Evolutionary conservation across 2,797 vertebrate species (phyloP), one percentile per base, ranked within the genome.

Genomic region (Microctenopoma stevenorrisi): DNA sequence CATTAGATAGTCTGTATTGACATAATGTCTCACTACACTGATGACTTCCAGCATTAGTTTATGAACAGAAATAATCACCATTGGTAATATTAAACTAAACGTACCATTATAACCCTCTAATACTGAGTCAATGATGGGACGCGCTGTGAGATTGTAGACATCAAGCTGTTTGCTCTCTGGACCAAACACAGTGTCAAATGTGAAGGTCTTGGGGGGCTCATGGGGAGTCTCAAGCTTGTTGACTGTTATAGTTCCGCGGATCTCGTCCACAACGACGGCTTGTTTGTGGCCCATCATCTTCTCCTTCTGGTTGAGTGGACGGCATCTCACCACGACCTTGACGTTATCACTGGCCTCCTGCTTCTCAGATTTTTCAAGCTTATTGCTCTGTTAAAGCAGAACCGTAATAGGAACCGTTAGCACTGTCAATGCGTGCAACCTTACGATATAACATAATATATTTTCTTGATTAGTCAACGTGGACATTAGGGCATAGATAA

Each of bases 61-160:
- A 50, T 25, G 22, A 10, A 59, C 59, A 16, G 3, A 61, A 18
- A 16, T 7, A 0, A n/a, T 35, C 33, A 35, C 2, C 7, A 2
- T 1, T 4, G 7, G 15, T n/a, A 16, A 46, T 43, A 4, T 10
- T 1, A 14, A 16, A 48, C 25, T 33, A 3, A 61, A 87, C 88
- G 91, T 89, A 98, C 98, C 98, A 91, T 99, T 99, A 86, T 99
- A 99, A 63, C 98, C 98, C 91, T 98, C 97, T 4, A 99, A 90
- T 13, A 99, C 98, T 0, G 97, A 99, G 90, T 99, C 96, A 60
- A 99, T 86, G 65, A 99, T 99, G 35, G 98, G 98, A 28, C 98
- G 94, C 37, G 98, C 98, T 48, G 98, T 99, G 85, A 99, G 94
- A 64, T 99, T 99, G 89, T 99, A 99, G 49, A 99, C 98, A 82